Evolutionary conservation across 2,113 vertebrate species (phyloP).

Genomic region (Anser brachyrhynchus): DNA sequence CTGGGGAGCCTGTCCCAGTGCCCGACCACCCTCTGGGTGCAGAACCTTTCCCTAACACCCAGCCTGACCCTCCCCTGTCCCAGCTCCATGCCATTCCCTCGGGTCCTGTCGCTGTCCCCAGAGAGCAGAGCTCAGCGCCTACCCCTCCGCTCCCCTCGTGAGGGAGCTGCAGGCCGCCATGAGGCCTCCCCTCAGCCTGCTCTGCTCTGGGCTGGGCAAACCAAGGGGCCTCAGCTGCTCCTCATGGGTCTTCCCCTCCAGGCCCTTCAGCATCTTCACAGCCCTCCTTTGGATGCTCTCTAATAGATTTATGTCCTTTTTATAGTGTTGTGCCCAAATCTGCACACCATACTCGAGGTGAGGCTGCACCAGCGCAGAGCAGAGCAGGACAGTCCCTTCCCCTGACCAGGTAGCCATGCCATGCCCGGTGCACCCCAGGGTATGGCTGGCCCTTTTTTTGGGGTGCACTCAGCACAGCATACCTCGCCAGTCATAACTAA

Average conservation of each 20-base stretch:
- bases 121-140: too few species aligned
- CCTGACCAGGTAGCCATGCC: background rate
- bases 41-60: background rate
- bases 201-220: too few species aligned
- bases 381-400: background rate
- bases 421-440: background rate
- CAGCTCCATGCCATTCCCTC: too few species aligned
- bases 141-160: too few species aligned
- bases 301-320: background rate
- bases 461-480: background rate
- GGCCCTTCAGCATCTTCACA: too few species aligned
- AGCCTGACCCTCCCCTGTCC: too few species aligned
- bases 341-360: background rate
- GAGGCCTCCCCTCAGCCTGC: too few species aligned
- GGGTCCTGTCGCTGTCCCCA: too few species aligned
- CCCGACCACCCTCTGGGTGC: background rate
- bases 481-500: background rate
- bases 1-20: background rate
- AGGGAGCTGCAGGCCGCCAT: too few species aligned
- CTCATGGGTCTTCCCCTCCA: too few species aligned
- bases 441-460: background rate
- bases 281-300: too few species aligned
- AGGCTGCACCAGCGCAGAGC: background rate
- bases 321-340: background rate
- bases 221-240: too few species aligned